Conservation (phyloP, 2,888 invertebrate genomes). For the Ptychoptera contaminata region DNA sequence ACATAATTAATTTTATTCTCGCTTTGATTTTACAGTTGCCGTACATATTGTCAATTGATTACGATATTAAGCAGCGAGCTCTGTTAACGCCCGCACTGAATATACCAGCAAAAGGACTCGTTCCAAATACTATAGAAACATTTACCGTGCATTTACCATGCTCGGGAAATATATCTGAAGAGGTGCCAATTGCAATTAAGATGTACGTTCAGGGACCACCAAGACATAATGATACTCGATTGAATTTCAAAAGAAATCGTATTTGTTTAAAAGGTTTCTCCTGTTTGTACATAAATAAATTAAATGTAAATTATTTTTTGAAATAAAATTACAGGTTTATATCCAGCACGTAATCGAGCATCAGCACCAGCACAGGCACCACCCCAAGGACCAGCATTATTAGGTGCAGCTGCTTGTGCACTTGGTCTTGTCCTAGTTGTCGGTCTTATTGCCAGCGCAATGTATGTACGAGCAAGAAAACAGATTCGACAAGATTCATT, state of each 20-base stretch:
- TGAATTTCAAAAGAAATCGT: slow-evolving; percentile 72
- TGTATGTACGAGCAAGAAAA: slow-evolving; percentile 30
- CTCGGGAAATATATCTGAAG: slow-evolving; percentile 62
- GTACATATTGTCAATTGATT: slow-evolving; percentile 62
- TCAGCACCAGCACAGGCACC: slow-evolving; percentile 50
- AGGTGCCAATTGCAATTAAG: slow-evolving; percentile 66
- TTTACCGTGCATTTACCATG: slow-evolving; percentile 71
- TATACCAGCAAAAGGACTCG: slow-evolving; percentile 62
- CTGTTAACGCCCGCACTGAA: slow-evolving; percentile 67
- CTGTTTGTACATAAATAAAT: background rate
- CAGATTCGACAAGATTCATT: slow-evolving; percentile 29
- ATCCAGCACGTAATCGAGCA: slow-evolving; percentile 30
- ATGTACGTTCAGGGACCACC: slow-evolving; percentile 63
- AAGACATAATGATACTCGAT: slow-evolving; percentile 52
- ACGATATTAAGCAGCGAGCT: slow-evolving; percentile 54
- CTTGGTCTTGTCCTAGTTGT: slow-evolving; percentile 35
- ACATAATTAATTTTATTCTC: background rate
- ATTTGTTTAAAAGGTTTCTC: slow-evolving; percentile 62
- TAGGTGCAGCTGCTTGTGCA: slow-evolving; percentile 71
- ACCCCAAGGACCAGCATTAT: slow-evolving; percentile 50
- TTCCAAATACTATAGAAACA: slow-evolving; percentile 61
- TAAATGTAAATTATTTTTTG: background rate
- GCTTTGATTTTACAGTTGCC: slow-evolving; percentile 41
- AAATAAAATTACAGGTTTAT: slow-evolving; percentile 19
- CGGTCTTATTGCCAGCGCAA: slow-evolving; percentile 28